Evolutionary conservation across 1,140 invertebrate genomes (phyloP).

Genomic region (Linepithema humile): DNA sequence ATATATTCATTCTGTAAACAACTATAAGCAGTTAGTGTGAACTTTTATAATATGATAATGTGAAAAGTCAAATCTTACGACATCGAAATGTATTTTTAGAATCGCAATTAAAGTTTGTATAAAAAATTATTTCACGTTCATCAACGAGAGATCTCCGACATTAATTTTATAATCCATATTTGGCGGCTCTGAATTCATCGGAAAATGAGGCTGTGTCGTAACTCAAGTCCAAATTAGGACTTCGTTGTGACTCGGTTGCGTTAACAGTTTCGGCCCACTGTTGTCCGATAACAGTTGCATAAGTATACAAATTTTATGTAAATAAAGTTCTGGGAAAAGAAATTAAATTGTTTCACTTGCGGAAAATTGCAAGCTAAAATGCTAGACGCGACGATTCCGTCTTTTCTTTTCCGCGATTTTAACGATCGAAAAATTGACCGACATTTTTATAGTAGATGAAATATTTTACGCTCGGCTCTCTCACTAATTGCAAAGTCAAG

Average conservation of each 20-base stretch:
- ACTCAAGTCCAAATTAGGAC: conserved; percentile 44
- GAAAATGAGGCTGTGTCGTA: conserved; percentile 32
- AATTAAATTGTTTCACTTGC: not conserved
- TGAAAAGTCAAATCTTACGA: no score
- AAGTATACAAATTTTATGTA: not conserved
- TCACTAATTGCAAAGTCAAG: not conserved
- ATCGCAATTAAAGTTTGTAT: not conserved
- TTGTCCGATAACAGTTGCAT: not conserved
- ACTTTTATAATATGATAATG: not conserved
- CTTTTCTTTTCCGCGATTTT: not conserved
- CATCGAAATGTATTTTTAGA: not conserved
- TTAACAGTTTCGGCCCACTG: conserved; percentile 13
- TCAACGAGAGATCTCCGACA: not conserved
- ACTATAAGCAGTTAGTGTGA: not conserved
- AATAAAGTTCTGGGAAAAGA: not conserved
- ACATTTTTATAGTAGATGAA: not conserved
- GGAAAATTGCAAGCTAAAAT: not conserved
- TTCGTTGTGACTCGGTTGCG: not conserved
- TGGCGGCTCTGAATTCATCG: not conserved
- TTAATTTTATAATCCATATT: not conserved
- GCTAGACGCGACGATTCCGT: not conserved
- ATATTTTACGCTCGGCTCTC: not conserved
- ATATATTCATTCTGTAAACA: not conserved
- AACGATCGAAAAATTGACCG: not conserved
- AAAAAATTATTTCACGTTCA: not conserved